Evolutionary conservation across 2,888 invertebrate species (phyloP), one percentile per base, ranked within the genome.

Genomic region (Diaprepes abbreviatus): DNA sequence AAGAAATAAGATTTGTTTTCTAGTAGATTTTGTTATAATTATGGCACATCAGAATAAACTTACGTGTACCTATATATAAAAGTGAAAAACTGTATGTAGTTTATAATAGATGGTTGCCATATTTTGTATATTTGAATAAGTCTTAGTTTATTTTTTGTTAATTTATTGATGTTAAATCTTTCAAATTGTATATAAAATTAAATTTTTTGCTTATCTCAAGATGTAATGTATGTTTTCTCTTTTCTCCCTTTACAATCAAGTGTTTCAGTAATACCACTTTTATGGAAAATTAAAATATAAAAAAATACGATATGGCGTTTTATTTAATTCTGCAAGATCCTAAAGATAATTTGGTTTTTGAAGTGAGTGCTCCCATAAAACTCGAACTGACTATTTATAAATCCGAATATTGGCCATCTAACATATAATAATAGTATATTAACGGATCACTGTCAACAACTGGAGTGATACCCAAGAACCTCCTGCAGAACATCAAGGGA

Each of bases 171-270:
- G 70, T 70, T 65, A 33, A 59, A 70, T 16, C 59, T 70, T 70
- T 65, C 54, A 62, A 66, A 63, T 28, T 71, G 52, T 67, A 67
- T 71, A 71, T 67, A 70, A 70, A 62, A 71, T 70, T 70, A 57
- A 66, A 62, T 35, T 54, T 74, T 75, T 74, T 75, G 76, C 76
- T 76, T 76, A 73, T 75, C 74, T 75, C 70, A 60, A 73, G 73
- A 74, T 73, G 71, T 72, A 75, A 75, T 74, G 70, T 72, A 74
- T 75, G 74, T 75, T 75, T 76, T 76, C 72, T 74, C 73, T 75
- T 75, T 76, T 76, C 72, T 74, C 73, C 74, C 74, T 74, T 76
- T 75, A 75, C 75, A 74, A 77, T 77, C 77, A 75, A 76, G 75
- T 76, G 75, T 77, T 77, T 74, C 70, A 76, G 74, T 76, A 73